phyloP scores from a whole-genome alignment of 1,140 invertebrate species.

The Diabrotica virgifera region DNA sequence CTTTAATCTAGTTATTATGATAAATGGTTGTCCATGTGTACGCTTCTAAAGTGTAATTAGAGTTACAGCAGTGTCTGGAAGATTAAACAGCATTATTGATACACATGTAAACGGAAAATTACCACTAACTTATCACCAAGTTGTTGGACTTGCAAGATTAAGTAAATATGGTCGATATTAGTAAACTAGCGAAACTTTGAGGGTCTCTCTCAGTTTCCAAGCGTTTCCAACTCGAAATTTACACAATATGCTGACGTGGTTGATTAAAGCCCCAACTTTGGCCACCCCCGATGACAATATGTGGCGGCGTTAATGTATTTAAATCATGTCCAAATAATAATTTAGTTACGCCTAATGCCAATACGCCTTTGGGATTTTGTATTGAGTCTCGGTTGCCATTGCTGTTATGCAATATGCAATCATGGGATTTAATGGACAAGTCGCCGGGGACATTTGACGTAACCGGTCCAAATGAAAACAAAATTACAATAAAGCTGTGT shows the following conservation, averaged over 20 bases:
- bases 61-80: too few species aligned
- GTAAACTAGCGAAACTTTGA: too few species aligned
- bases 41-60: too few species aligned
- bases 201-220: too few species aligned
- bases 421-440: neutral
- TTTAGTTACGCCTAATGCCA: neutral
- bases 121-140: too few species aligned
- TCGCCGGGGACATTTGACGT: neutral
- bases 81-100: too few species aligned
- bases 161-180: too few species aligned
- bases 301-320: neutral
- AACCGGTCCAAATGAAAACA: neutral
- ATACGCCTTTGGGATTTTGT: neutral
- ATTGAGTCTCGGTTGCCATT: neutral
- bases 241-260: neutral
- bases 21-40: too few species aligned
- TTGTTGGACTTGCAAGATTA: too few species aligned
- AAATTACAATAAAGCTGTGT: too few species aligned
- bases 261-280: neutral
- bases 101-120: too few species aligned
- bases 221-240: neutral
- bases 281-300: neutral
- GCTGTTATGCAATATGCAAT: neutral
- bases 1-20: too few species aligned
- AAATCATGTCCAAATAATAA: conserved; percentile 3